Conservation (phyloP, 2,888 invertebrate species). For the Aphidoletes aphidimyza region DNA sequence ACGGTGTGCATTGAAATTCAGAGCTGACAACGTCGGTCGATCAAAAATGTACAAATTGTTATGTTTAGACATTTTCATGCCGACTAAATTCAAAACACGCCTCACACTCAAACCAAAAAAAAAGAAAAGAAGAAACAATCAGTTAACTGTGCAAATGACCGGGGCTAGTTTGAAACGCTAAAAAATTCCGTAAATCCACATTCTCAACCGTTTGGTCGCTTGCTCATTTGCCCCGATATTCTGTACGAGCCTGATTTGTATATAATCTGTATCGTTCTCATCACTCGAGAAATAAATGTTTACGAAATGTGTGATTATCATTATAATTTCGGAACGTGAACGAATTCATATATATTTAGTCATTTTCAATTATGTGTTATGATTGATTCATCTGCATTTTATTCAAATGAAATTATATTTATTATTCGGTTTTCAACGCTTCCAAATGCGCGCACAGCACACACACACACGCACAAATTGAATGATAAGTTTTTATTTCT, state of each 20-base stretch:
- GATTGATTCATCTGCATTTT: conserved; percentile 6
- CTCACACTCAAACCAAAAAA: too few relatives aligned
- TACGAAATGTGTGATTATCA: conserved; percentile 12
- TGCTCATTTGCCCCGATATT: too few relatives aligned
- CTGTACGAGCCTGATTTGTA: too few relatives aligned
- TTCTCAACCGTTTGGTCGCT: too few relatives aligned
- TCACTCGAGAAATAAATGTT: background rate
- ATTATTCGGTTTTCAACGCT: background rate
- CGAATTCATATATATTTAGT: background rate
- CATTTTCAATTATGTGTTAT: background rate
- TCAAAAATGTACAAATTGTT: background rate
- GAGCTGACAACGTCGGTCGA: background rate
- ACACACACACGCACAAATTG: background rate
- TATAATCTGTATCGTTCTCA: too few relatives aligned
- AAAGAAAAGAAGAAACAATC: background rate
- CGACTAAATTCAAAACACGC: conserved; percentile 15
- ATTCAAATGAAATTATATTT: background rate
- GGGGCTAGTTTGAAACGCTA: background rate
- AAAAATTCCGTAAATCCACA: conserved; percentile 10
- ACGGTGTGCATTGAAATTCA: conserved; percentile 2
- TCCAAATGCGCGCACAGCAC: too few relatives aligned
- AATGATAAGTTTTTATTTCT: background rate
- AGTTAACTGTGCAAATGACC: background rate
- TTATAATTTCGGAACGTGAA: background rate
- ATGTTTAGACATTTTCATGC: background rate